Percentiles rank a stretch among this genome's conserved stretches.
Evolutionary conservation across 1,140 invertebrate species (phyloP).

Genomic region (Bombus impatiens): DNA sequence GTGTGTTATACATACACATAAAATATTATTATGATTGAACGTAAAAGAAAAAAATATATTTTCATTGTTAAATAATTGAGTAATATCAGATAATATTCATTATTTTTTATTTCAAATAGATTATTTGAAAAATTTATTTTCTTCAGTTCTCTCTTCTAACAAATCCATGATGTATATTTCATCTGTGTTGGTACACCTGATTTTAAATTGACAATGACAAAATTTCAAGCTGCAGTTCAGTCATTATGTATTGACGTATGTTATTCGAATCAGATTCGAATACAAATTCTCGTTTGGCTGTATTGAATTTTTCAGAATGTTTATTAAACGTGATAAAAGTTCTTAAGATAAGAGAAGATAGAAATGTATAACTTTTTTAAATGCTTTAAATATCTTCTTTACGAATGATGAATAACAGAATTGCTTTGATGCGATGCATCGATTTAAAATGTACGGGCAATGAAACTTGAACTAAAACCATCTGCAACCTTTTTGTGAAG

Average conservation of each 20-base stretch:
- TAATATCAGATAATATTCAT: too few species aligned
- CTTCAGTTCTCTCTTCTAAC: not conserved
- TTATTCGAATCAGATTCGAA: not conserved
- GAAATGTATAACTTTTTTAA: too few species aligned
- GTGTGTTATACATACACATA: not conserved
- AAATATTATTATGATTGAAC: not conserved
- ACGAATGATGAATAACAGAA: conserved; percentile 27
- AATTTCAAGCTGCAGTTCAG: conserved; percentile 13
- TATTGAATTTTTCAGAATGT: not conserved
- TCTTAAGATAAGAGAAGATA: not conserved
- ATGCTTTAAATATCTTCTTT: not conserved
- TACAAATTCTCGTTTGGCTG: not conserved
- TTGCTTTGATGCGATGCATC: conserved; percentile 21
- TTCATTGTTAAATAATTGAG: too few species aligned
- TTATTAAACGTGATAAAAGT: not conserved
- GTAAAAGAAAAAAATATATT: too few species aligned
- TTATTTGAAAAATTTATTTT: not conserved
- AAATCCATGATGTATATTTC: not conserved
- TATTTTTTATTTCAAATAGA: not conserved
- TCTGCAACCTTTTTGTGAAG: not conserved
- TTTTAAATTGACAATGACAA: conserved; percentile 28
- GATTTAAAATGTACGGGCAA: conserved; percentile 13
- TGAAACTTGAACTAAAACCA: conserved; percentile 13
- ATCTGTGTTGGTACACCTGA: conserved; percentile 13
- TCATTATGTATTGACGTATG: conserved; percentile 19